Base-by-base conservation (phyloP, 2,113 vertebrate species). In the Tragelaphus strepsiceros region DNA sequence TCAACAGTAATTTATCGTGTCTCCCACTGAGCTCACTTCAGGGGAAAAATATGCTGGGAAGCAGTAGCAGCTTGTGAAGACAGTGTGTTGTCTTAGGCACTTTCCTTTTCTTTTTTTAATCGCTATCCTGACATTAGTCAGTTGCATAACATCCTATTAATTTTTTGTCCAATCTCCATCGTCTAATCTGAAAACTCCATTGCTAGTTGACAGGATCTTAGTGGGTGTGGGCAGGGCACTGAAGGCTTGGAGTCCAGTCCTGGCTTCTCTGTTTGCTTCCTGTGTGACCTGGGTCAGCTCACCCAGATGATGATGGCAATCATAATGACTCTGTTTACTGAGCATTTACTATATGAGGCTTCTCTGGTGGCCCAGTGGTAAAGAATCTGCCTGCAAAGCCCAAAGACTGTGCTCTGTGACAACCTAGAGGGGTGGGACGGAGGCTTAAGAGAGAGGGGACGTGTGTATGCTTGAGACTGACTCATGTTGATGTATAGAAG, bases 1-100 rank as follows among this genome's bases (percentile, higher is more conserved):
- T 53, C 58, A 91, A 54, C 43, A 51, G 28, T 53, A n/a, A 90
- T 80, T 97, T 80, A 84, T n/a, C 51, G 46, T 90, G 71, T 92
- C 83, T 64, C 74, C 58, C 19, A 61, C n/a, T 6, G 58, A 67
- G 64, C 81, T 89, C 22, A 61, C n/a, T n/a, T 24, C 53, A 16
- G 81, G 51, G 15, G 28, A 81, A 87, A 89, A 77, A 24, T 17
- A 17, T 2, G 0, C 2, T 2, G 28, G 15, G 54, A 82, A 59
- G 80, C 17, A 49, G 14, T 0, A 39, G 54, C 26, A 24, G 35
- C 0, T 51, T 28, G 6, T 14, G 26, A 74, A 82, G 74, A 26
- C 64, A 0, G 19, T 0, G 5, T 5, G 4, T 54, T n/a, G 59
- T 92, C 35, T 14, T 62, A 46, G 84, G 61, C 49, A 12, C 24